Base-by-base conservation (phyloP, 1,140 invertebrate genomes). In the Bombus confusus region DNA sequence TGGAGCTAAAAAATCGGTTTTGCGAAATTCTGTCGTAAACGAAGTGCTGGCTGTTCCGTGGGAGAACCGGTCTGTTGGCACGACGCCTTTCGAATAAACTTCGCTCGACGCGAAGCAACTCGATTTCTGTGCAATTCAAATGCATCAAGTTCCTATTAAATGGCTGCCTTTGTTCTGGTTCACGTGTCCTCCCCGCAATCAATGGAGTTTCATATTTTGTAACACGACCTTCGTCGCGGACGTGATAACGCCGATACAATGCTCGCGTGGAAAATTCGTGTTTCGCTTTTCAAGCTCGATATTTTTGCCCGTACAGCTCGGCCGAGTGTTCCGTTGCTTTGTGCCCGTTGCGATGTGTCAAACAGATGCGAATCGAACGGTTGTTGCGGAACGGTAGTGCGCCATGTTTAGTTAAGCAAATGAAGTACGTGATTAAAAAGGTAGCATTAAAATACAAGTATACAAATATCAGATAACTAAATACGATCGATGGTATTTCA, bases 1-100 rank as follows among this genome's bases (percentile, higher is more conserved):
- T 59, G 82, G 79, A 41, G 18, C 13, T 10, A 62, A 73, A 75
- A 84, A 75, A 47, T 78, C 37, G 28, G 78, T 81, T 89, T 86
- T 86, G 84, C 88, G 82, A 87, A 89, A 89, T 87, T 90, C 86
- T 83, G 81, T 74, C 76, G 85, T 75, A 83, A 83, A 80, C 83
- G 78, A 69, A 68, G 83, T 47, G 37, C 41, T 12, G 68, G 22
- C 57, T 66, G 76, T 64, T 52, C 78, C 82, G 84, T 92, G 91
- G 92, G 90, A 87, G 91, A 88, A 92, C 92, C 88, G 90, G 91
- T 91, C 87, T 31, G 72, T 39, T 34, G 37, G 34, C 59, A n/a
- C 85, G 85, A 86, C 85, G 64, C 80, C 80, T 88, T 89, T 88
- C 78, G 75, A 80, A 85, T 81, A 59, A 85, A 89, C 83, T 43